Evolutionary conservation across 2,888 invertebrate genomes (phyloP).

Genomic region (Oligia fasciuncula): DNA sequence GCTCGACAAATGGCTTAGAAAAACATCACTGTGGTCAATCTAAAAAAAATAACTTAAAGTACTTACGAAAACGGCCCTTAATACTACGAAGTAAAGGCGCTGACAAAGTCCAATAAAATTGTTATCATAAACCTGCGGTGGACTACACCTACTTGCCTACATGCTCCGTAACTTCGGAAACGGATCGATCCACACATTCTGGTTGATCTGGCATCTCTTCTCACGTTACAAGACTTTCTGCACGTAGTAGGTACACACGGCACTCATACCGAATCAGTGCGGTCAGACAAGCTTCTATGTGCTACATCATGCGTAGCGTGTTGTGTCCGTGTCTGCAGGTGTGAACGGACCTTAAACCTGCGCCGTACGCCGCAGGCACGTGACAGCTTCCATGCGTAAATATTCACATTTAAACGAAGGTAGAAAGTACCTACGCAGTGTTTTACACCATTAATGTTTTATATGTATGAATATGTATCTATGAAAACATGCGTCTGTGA

Average conservation of each 20-base stretch:
- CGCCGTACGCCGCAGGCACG: not conserved
- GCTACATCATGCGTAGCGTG: not conserved
- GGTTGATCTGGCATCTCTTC: not conserved
- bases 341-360: not conserved
- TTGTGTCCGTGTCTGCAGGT: not conserved
- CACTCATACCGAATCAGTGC: not conserved
- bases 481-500: not conserved
- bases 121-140: not conserved
- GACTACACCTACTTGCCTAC: not conserved
- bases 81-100: not conserved
- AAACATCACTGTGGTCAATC: not conserved
- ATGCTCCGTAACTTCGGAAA: not conserved
- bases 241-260: not conserved
- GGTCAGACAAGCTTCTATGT: not conserved
- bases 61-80: not conserved
- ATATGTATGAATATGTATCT: not conserved
- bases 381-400: not conserved
- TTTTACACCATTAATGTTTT: not conserved
- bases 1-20: not conserved
- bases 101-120: not conserved
- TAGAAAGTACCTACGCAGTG: not conserved
- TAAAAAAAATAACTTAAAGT: no score
- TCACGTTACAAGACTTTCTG: not conserved
- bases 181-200: not conserved
- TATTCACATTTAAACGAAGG: no score